These are phyloP conservation scores for Jacana jacana DNA, from an alignment of 2,113 vertebrate genomes.

Conservation along the genomic window DNA sequence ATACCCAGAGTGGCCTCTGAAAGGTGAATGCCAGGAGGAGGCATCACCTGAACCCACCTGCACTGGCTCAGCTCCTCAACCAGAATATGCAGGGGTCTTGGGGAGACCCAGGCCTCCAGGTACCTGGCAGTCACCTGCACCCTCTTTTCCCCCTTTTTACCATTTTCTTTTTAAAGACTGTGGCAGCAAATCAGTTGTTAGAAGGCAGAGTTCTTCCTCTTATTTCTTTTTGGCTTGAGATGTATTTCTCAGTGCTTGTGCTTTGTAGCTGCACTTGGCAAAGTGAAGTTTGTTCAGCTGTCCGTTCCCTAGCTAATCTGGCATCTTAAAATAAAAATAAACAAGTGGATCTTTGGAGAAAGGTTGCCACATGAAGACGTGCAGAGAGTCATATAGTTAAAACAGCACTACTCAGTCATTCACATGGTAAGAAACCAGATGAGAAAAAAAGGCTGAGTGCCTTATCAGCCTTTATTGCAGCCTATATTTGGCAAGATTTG, in stretches of 20 bases:
- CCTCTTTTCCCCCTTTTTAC: neutral
- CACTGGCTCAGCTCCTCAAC: neutral
- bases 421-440: neutral
- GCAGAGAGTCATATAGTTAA: neutral
- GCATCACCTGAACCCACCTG: neutral
- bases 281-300: slow-evolving; percentile 69
- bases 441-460: neutral
- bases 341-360: slow-evolving; percentile 26
- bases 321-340: slow-evolving; percentile 70
- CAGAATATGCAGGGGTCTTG: neutral
- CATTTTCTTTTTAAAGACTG: neutral
- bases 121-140: neutral
- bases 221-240: neutral
- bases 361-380: neutral
- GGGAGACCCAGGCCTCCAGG: neutral
- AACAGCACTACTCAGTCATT: neutral
- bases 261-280: slow-evolving; percentile 42
- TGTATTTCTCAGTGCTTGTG: neutral
- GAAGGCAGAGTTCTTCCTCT: neutral
- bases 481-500: neutral
- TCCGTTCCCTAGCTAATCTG: slow-evolving; percentile 61
- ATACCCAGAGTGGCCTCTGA: neutral
- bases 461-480: neutral
- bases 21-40: neutral
- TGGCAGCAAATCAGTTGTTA: slow-evolving; percentile 9